Evolutionary conservation across 2,888 invertebrate species (phyloP).

Genomic region (Rhodophaea formosa): DNA sequence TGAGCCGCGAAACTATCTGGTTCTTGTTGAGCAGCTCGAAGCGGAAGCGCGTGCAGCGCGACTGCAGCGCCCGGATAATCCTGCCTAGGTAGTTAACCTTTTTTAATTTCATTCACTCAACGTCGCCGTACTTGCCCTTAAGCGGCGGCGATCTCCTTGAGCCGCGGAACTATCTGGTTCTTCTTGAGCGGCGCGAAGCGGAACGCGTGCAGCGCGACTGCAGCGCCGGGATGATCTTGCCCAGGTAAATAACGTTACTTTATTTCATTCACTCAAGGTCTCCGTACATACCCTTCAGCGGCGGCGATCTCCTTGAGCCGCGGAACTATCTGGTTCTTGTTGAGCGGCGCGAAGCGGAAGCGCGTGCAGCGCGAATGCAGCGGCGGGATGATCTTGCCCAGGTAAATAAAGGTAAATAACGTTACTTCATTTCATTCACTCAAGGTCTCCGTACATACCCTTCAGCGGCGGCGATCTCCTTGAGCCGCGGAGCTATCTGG

Average conservation of each 20-base stretch:
- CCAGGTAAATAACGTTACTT: constrained; percentile 84
- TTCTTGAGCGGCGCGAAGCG: constrained; percentile 94
- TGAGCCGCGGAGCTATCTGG: constrained; percentile 94
- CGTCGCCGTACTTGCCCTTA: constrained; percentile 88
- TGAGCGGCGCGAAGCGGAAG: constrained; percentile 96
- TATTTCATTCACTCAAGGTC: too few species aligned
- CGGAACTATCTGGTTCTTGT: constrained; percentile 92
- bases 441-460: constrained; percentile 81
- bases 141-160: constrained; percentile 90
- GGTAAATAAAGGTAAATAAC: constrained; percentile 85
- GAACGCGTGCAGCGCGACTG: constrained; percentile 99
- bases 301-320: constrained; percentile 91
- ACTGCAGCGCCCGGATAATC: constrained; percentile 99
- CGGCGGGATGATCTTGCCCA: constrained; percentile 99
- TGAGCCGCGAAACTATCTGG: constrained; percentile 94
- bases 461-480: constrained; percentile 91
- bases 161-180: constrained; percentile 93
- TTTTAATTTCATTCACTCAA: too few species aligned
- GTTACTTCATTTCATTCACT: too few species aligned
- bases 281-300: constrained; percentile 87
- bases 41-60: constrained; percentile 97
- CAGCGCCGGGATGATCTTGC: constrained; percentile 98
- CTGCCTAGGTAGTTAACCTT: constrained; percentile 89
- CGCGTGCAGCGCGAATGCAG: constrained; percentile 98
- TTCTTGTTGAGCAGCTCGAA: constrained; percentile 93